These are phyloP conservation scores for Hyles vespertilio DNA, from an alignment of 1,140 invertebrate species.

Conservation along the genomic window DNA sequence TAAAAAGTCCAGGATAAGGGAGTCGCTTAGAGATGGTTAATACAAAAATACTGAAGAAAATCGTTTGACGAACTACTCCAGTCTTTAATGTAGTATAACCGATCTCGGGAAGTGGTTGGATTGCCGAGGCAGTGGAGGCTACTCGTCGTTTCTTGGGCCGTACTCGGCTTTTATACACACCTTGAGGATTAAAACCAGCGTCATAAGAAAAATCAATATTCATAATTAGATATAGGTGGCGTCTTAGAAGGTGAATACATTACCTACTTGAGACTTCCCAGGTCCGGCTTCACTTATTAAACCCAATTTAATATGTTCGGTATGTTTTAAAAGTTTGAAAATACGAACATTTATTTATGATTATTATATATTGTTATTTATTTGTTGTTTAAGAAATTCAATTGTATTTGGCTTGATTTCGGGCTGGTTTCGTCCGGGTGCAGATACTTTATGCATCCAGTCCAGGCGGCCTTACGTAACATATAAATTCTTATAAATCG, in stretches of 20 bases:
- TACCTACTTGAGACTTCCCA: constrained; percentile 31
- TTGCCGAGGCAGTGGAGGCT: constrained; percentile 63
- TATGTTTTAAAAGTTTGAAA: not conserved
- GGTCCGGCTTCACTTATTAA: constrained; percentile 14
- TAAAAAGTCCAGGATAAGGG: constrained; percentile 30
- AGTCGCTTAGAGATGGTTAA: constrained; percentile 59
- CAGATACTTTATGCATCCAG: no score
- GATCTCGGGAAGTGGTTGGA: constrained; percentile 49
- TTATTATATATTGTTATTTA: no score
- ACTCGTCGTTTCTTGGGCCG: constrained; percentile 45
- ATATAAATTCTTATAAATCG: no score
- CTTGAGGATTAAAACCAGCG: constrained; percentile 47
- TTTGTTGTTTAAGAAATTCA: no score
- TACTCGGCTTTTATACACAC: constrained; percentile 57
- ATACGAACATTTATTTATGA: no score
- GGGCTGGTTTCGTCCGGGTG: no score
- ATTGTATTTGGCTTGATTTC: no score
- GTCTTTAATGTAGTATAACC: constrained; percentile 67
- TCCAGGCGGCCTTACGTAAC: no score
- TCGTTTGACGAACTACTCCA: constrained; percentile 76
- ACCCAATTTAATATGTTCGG: not conserved
- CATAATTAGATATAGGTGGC: constrained; percentile 68
- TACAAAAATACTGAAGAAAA: constrained; percentile 76
- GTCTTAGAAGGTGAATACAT: constrained; percentile 55
- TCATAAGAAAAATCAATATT: constrained; percentile 64